Percentiles rank a stretch among this genome's conserved stretches.
phyloP scores from a whole-genome alignment of 2,888 invertebrate species.

The Parascotia fuliginaria region DNA sequence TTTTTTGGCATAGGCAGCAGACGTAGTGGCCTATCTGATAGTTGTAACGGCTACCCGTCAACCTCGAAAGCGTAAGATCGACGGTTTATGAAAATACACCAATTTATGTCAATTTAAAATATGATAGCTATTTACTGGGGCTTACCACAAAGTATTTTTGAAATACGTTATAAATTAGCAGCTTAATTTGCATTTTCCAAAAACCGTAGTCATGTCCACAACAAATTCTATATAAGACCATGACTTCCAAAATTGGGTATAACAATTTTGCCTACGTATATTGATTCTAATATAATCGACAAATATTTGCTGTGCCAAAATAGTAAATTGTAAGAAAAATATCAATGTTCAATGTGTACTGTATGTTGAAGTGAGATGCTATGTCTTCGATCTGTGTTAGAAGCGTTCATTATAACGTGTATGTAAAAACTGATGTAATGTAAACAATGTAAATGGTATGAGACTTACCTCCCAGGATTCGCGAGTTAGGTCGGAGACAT shows the following conservation, averaged over 20 bases:
- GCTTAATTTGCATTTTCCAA: slow-evolving; percentile 7
- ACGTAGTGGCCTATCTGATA: no score
- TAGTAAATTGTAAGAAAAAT: slow-evolving; percentile 38
- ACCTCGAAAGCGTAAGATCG: no score
- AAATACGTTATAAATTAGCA: background rate
- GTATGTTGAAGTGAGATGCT: slow-evolving; percentile 76
- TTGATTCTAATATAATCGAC: slow-evolving; percentile 40
- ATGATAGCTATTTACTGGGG: background rate
- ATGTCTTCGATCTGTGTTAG: slow-evolving; percentile 61
- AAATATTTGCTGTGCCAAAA: slow-evolving; percentile 44
- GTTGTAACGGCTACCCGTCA: no score
- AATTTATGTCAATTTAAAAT: background rate
- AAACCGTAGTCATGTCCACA: slow-evolving; percentile 2
- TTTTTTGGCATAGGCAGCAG: no score
- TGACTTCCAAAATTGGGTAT: slow-evolving; percentile 40
- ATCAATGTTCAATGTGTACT: slow-evolving; percentile 78
- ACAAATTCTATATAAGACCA: slow-evolving; percentile 8
- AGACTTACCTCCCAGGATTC: slow-evolving; percentile 97
- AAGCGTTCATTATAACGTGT: slow-evolving; percentile 62
- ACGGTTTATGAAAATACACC: no score
- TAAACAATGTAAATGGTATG: slow-evolving; percentile 8
- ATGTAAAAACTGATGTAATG: slow-evolving; percentile 32
- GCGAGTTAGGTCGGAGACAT: slow-evolving; percentile 92
- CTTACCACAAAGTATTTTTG: background rate
- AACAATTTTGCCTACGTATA: slow-evolving; percentile 52